Conservation (phyloP, 2,797 vertebrate genomes). For the Microcaecilia unicolor region DNA sequence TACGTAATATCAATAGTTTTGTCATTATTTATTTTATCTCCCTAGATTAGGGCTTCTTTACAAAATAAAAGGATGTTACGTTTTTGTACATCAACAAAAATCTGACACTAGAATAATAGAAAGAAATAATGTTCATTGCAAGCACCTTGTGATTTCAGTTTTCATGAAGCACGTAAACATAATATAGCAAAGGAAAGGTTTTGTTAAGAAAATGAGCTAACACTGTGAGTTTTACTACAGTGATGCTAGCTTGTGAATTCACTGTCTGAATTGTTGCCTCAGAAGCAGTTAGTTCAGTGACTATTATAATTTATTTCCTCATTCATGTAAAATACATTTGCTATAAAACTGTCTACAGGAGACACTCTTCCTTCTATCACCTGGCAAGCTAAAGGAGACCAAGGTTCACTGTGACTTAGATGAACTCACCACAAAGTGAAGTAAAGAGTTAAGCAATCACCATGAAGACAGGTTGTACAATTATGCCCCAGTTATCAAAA, state of each 20-base stretch:
- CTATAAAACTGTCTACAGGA: slow-evolving; percentile 16
- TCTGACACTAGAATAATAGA: neutral
- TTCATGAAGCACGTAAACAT: neutral
- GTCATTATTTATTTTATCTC: slow-evolving; percentile 29
- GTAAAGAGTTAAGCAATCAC: neutral
- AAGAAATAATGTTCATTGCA: neutral
- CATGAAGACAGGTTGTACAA: too few species aligned
- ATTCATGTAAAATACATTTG: slow-evolving; percentile 15
- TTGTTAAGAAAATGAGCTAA: neutral
- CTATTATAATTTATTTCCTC: too few species aligned
- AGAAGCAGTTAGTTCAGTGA: too few species aligned
- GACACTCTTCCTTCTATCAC: slow-evolving; percentile 27
- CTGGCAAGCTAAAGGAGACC: slow-evolving; percentile 65
- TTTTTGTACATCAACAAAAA: slow-evolving; percentile 22
- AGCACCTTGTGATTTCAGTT: neutral
- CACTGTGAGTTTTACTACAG: too few species aligned
- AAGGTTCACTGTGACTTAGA: slow-evolving; percentile 78
- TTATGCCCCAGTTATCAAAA: too few species aligned
- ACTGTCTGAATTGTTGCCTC: too few species aligned
- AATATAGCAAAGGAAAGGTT: neutral
- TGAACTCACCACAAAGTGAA: slow-evolving; percentile 24
- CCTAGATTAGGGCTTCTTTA: slow-evolving; percentile 43
- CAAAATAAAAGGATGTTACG: slow-evolving; percentile 40
- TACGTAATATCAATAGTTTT: slow-evolving; percentile 38
- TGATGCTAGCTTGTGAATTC: too few species aligned